Evolutionary conservation across 2,888 invertebrate species (phyloP).

Genomic region (Ophonus ardosiacus): DNA sequence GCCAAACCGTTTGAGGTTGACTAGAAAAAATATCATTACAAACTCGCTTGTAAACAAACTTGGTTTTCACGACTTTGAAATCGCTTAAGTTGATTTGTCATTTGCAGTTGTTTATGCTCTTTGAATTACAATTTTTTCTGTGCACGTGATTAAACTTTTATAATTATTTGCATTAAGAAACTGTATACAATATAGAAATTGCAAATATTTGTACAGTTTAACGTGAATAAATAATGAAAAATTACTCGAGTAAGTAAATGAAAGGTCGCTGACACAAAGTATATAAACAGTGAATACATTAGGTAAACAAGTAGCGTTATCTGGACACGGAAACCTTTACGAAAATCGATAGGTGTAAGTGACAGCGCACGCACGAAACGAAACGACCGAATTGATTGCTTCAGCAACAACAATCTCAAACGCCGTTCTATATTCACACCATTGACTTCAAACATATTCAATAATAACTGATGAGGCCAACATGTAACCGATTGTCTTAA

Average conservation of each 20-base stretch:
- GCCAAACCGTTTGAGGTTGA: constrained; percentile 42
- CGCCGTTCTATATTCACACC: not conserved
- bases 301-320: constrained; percentile 36
- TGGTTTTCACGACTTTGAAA: constrained; percentile 25
- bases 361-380: constrained; percentile 28
- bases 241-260: constrained; percentile 28
- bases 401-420: not conserved
- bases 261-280: constrained; percentile 36
- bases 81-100: constrained; percentile 44
- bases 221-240: constrained; percentile 16
- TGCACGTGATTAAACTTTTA: constrained; percentile 17
- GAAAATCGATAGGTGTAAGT: constrained; percentile 38
- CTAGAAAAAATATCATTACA: constrained; percentile 38
- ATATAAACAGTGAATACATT: constrained; percentile 44
- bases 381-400: constrained; percentile 21
- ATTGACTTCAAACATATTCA: too few relatives aligned
- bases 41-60: constrained; percentile 29
- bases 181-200: constrained; percentile 1
- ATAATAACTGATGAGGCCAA: too few relatives aligned
- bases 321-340: constrained; percentile 40
- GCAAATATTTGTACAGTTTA: constrained; percentile 14
- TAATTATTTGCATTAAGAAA: constrained; percentile 20
- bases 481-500: too few relatives aligned
- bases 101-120: constrained; percentile 30
- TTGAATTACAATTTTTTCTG: constrained; percentile 15